A percentile compares a stretch with the other conserved stretches of the same genome.
Evolutionary conservation across 2,797 vertebrate genomes (phyloP).

Genomic region (Aselliscus stoliczkanus): DNA sequence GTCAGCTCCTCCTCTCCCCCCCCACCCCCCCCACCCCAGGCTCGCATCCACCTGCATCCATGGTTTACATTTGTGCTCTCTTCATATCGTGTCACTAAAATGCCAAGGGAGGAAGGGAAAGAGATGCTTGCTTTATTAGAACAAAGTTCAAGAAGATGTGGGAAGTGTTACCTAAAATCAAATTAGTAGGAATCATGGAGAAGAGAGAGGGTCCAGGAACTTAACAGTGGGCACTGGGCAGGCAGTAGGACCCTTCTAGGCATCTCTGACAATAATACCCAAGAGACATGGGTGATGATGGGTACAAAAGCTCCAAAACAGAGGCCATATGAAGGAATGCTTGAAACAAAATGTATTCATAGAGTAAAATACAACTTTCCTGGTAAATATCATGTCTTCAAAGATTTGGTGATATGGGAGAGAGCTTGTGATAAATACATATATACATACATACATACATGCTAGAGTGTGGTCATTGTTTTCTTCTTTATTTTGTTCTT

Average conservation of each 20-base stretch:
- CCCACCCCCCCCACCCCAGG: too few relatives aligned
- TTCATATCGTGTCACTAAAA: background rate
- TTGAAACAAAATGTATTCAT: background rate
- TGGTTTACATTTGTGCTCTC: background rate
- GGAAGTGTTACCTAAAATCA: conserved; percentile 58
- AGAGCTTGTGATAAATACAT: background rate
- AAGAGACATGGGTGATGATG: background rate
- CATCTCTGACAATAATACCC: conserved; percentile 49
- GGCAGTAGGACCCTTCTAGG: background rate
- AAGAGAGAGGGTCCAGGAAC: conserved; percentile 37
- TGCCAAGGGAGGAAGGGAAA: background rate
- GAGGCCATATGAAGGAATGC: background rate
- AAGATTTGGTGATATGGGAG: background rate
- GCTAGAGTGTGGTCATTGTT: background rate
- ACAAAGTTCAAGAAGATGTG: background rate
- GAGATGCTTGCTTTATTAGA: background rate
- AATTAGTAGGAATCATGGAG: conserved; percentile 36
- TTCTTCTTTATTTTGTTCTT: background rate
- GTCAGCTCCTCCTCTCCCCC: too few relatives aligned
- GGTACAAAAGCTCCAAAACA: background rate
- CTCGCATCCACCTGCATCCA: background rate
- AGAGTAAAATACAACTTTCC: background rate
- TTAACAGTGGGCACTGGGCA: conserved; percentile 47
- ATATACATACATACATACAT: too few relatives aligned
- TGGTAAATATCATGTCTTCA: background rate